Evolutionary conservation across 2,113 vertebrate genomes (phyloP).

Genomic region (Mormyrus iriodes): DNA sequence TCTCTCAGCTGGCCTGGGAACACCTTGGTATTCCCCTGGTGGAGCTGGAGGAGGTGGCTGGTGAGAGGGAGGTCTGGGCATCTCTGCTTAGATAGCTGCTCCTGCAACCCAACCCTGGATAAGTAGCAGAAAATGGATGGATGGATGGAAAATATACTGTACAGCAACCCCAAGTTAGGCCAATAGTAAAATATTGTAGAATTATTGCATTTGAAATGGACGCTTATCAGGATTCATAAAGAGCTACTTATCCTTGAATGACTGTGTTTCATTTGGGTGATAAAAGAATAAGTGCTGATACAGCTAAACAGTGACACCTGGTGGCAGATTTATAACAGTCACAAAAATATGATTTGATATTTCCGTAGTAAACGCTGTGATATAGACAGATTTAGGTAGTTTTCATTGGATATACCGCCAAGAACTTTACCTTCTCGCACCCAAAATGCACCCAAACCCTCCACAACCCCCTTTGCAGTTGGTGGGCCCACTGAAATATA

Average conservation of each 20-base stretch:
- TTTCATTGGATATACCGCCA: background rate
- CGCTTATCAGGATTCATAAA: background rate
- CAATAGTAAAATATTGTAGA: background rate
- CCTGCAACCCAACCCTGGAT: too few relatives aligned
- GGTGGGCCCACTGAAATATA: background rate
- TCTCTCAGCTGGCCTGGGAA: too few relatives aligned
- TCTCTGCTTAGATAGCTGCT: too few relatives aligned
- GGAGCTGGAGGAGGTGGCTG: too few relatives aligned
- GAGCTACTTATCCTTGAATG: background rate
- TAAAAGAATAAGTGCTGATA: background rate
- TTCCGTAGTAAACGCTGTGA: background rate
- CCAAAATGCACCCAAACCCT: too few relatives aligned
- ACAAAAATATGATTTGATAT: background rate
- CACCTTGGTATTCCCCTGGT: too few relatives aligned
- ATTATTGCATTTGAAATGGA: background rate
- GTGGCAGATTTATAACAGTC: background rate
- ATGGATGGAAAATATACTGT: background rate
- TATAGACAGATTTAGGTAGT: background rate
- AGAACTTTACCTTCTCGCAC: background rate
- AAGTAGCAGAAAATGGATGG: too few relatives aligned
- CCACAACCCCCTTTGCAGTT: too few relatives aligned
- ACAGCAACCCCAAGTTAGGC: background rate
- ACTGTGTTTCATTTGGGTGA: background rate
- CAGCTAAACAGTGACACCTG: background rate
- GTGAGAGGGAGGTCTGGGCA: too few relatives aligned